Evolutionary conservation across 2,888 invertebrate species (phyloP).

Genomic region (Andrena marginata): DNA sequence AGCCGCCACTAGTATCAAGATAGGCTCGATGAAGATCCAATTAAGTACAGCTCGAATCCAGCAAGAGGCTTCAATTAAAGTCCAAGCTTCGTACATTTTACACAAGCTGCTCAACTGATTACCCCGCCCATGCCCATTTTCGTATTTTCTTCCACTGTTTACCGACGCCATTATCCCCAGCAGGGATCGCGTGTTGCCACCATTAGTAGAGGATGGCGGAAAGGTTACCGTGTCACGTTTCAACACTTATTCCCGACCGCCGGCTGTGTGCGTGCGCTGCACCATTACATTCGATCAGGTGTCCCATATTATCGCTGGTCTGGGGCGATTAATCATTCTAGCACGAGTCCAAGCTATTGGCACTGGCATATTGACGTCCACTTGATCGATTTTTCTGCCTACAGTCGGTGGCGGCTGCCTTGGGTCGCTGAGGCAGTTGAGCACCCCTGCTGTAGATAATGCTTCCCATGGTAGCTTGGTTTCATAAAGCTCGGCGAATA

Average conservation of each 20-base stretch:
- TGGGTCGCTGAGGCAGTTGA: neutral
- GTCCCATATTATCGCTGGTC: slow-evolving; percentile 42
- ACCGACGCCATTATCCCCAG: slow-evolving; percentile 31
- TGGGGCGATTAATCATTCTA: slow-evolving; percentile 53
- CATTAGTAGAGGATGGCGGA: slow-evolving; percentile 17
- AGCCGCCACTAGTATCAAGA: too few species aligned
- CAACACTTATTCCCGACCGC: slow-evolving; percentile 33
- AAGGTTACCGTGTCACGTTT: slow-evolving; percentile 56
- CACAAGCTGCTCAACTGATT: neutral
- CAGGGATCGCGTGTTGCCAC: slow-evolving; percentile 3
- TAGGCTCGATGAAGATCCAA: neutral
- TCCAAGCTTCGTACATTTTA: neutral
- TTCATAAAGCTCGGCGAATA: too few species aligned
- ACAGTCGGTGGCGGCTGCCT: neutral
- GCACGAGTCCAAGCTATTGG: slow-evolving; percentile 37
- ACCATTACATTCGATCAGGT: slow-evolving; percentile 48
- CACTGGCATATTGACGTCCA: slow-evolving; percentile 40
- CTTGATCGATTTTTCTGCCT: slow-evolving; percentile 38
- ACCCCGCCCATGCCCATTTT: neutral
- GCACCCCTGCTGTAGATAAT: neutral
- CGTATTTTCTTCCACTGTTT: slow-evolving; percentile 26
- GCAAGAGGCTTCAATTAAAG: neutral
- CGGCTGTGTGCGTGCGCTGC: slow-evolving; percentile 32
- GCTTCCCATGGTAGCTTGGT: too few species aligned
- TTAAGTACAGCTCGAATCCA: neutral